A percentile compares a stretch with the other conserved stretches of the same genome.
These are phyloP conservation scores for Agrotis segetum DNA, from an alignment of 2,888 invertebrate species.

Conservation along the genomic window DNA sequence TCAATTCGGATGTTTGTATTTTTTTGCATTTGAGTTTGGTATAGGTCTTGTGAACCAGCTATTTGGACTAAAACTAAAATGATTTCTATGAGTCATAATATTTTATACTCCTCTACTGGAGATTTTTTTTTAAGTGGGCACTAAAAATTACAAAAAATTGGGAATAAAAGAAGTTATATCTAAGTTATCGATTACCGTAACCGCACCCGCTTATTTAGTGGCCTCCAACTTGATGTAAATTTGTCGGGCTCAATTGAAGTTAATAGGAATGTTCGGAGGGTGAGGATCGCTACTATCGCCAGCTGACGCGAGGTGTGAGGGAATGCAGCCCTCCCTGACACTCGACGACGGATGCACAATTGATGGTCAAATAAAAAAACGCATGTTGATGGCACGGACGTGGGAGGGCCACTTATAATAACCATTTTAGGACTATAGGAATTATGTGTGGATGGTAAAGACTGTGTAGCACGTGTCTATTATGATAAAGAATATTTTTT, in stretches of 20 bases:
- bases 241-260: constrained; percentile 91
- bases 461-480: neutral
- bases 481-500: constrained; percentile 5
- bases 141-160: neutral
- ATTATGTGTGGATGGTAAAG: constrained; percentile 41
- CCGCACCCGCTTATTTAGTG: constrained; percentile 66
- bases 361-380: constrained; percentile 84
- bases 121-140: too few relatives aligned
- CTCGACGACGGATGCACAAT: constrained; percentile 81
- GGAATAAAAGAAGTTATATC: neutral
- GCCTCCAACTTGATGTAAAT: constrained; percentile 87
- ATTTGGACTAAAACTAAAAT: neutral
- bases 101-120: too few relatives aligned
- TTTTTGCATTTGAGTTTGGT: neutral
- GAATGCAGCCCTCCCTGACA: constrained; percentile 86
- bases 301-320: constrained; percentile 91
- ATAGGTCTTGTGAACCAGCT: neutral
- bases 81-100: too few relatives aligned
- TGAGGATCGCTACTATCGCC: constrained; percentile 78
- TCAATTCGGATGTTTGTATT: too few relatives aligned
- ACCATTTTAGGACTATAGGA: constrained; percentile 65
- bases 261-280: constrained; percentile 89
- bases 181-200: constrained; percentile 1
- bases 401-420: constrained; percentile 67
- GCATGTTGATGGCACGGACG: constrained; percentile 65